Evolutionary conservation across 2,888 invertebrate genomes (phyloP), one percentile per base, ranked within the genome.

Genomic region (Zygaena filipendulae): DNA sequence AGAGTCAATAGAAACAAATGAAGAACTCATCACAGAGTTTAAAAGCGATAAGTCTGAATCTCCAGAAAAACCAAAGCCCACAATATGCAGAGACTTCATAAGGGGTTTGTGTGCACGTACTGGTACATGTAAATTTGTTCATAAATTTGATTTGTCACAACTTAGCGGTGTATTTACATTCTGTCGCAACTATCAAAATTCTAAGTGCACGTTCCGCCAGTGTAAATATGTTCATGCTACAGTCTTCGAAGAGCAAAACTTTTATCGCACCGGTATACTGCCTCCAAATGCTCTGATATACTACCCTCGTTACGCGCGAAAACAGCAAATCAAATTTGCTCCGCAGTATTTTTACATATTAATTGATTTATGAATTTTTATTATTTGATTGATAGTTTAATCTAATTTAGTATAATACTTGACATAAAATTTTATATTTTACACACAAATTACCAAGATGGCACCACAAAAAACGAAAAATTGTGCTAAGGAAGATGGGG

Each of bases 141-240:
- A 74, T 28, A 51, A 60, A 24, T 31, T 57, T 10, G 69, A 71
- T 11, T 11, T 59, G 0, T 41, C 52, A 0, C 67, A 70, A 23
- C 30, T 71, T 2, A 38, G 42, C 1, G 59, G 59, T 0, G 49
- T 70, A 0, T 67, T 60, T 19, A 66, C 59, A 3, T 74, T 74
- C 30, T 74, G 74, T 26, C 51, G 50, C 13, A 59, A 71, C 18
- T 71, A 49, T 23, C 71, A 70, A 27, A 71, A 71, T 19, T 31
- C 43, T 0, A 43, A 44, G 0, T 72, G 72, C 26, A 55, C 40
- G 0, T 43, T 40, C 14, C 47, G 56, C 0, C 48, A 52, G n/a
- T 71, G 71, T 34, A 64, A 51, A 36, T 71, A 59, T 36, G 66
- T 67, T 0, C 72, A 70, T 35, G 71, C 70, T 0, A 46, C 58